Base-by-base conservation (phyloP, 2,113 vertebrate genomes). In the Haplotaxodon microlepis region DNA sequence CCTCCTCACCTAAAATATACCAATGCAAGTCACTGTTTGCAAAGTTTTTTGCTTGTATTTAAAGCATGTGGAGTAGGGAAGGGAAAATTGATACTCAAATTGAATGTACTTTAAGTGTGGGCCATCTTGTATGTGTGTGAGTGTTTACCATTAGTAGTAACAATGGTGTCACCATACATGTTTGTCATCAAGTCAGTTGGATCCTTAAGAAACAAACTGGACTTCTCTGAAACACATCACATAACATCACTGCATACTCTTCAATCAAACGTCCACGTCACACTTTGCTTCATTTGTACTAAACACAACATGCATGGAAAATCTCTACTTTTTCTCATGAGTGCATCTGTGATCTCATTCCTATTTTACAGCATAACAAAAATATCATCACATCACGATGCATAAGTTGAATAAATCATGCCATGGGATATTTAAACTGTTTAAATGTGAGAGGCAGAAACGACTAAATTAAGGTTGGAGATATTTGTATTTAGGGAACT, bases 121-220 rank as follows among this genome's bases (percentile, higher is more conserved):
- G 61, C 6, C 61, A 36, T 36, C 31, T 73, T 73, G 16, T 69
- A 12, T 50, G 11, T 12, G 14, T 73, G 11, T 34, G 9, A 73
- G 40, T 85, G 42, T 87, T 91, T 94, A 96, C 93, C 95, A n/a
- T 95, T 95, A 5, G 93, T 89, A 84, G 94, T 95, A 63, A 96
- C 92, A 24, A 95, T 4, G 4, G 94, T 95, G 88, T 94, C 95
- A n/a, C 95, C 94, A 16, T 95, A 96, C 78, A 95, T 34, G 80
- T 94, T 94, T 79, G 93, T 95, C 93, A 96, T 95, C 89, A 95
- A 21, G 84, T 95, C 94, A 61, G 93, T 94, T 4, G 95, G 95
- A 81, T 96, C 95, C 57, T 95, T 96, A 47, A 91, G 61, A 66
- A 66, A 36, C 61, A 66, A 36, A 36, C 31, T 66, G 61, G 61